Evolutionary conservation across 2,797 vertebrate species (phyloP), one percentile per base, ranked within the genome.

Genomic region (Distichodus sexfasciatus): DNA sequence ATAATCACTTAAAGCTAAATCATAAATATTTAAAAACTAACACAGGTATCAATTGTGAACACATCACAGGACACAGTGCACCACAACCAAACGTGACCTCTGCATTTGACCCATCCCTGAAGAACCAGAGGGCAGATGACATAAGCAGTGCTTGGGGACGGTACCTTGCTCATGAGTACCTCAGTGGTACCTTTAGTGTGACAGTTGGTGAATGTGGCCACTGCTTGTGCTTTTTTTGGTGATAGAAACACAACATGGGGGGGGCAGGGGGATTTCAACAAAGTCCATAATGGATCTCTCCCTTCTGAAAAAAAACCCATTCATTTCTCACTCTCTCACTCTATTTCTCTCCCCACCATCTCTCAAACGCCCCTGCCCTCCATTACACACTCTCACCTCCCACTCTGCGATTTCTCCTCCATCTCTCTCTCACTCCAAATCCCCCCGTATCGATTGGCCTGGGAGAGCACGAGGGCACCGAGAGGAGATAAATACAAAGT

Each of bases 401-500:
- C n/a, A n/a, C n/a, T 29, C 21, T 12, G 38, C 54, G 59, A 69
- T 65, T 69, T 57, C 55, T 61, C 44, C 43, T 67, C 36, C 73
- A 69, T 78, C 63, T 43, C 48, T 43, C 48, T 6, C 35, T 1
- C 65, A 41, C 79, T 83, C 79, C 78, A 71, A 85, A 84, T 84
- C 81, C 71, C 72, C 76, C 70, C 64, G 75, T 89, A 91, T 92
- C 84, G 89, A 91, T 90, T 84, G 76, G 75, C 69, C 76, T 75
- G 71, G 79, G 81, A 80, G 77, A 77, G 80, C 74, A 41, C 58
- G n/a, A 80, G 80, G 85, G 76, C 68, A 68, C 48, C 67, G 44
- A 78, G 55, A 80, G 76, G 86, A 85, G 86, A 91, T 83, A 87
- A 88, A 90, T 88, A 88, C 81, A 77, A 77, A 86, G 83, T 84